Conservation (phyloP, 2,888 invertebrate genomes). For the Sepioteuthis lessoniana region DNA sequence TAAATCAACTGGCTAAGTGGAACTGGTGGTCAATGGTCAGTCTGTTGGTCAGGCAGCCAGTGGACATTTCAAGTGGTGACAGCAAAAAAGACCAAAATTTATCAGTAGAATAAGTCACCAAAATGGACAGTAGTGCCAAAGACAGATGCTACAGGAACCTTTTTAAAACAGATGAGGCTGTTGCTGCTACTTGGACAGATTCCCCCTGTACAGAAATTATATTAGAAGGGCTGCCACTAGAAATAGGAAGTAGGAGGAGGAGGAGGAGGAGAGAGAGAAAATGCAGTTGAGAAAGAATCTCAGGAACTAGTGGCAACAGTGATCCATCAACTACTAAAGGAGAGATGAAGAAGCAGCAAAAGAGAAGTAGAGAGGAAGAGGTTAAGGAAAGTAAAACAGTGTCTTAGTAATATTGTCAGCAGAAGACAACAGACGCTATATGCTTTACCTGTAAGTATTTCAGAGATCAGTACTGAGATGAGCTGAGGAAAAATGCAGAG, state of each 20-base stretch:
- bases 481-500: neutral
- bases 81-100: neutral
- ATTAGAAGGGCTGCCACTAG: slow-evolving; percentile 11
- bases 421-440: neutral
- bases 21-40: neutral
- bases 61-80: slow-evolving; percentile 33
- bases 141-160: slow-evolving; percentile 16
- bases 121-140: slow-evolving; percentile 18
- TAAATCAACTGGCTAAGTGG: neutral
- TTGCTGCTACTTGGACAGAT: slow-evolving; percentile 33
- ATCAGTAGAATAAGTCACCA: neutral
- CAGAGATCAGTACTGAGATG: neutral
- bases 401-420: neutral
- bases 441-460: neutral
- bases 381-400: neutral
- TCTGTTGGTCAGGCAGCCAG: slow-evolving; percentile 16
- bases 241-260: neutral
- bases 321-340: slow-evolving; percentile 20
- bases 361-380: neutral
- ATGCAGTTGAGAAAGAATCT: neutral
- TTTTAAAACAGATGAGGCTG: neutral
- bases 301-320: neutral
- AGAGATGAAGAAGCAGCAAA: neutral
- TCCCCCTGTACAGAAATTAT: neutral
- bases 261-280: neutral